A percentile compares a stretch with the other conserved stretches of the same genome.
These are phyloP conservation scores for Grammomys surdaster DNA, from an alignment of 2,113 vertebrate species.

Conservation along the genomic window DNA sequence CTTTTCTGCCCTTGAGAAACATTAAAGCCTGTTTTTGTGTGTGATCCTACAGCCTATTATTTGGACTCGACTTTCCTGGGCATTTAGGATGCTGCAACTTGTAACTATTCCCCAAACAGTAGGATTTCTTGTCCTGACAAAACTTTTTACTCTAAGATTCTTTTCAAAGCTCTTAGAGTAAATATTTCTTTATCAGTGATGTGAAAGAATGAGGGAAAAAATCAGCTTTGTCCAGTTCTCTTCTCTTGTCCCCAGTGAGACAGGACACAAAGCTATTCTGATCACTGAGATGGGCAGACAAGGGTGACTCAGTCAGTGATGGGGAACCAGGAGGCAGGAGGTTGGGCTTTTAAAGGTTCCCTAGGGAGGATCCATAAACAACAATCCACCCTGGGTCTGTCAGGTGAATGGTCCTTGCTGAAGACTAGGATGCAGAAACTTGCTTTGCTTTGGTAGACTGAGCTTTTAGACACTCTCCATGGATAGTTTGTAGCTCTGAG, in stretches of 20 bases:
- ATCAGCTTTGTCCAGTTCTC: background rate
- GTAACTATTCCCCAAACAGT: background rate
- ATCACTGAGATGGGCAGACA: background rate
- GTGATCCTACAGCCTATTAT: background rate
- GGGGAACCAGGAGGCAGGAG: background rate
- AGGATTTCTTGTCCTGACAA: slow-evolving; percentile 9
- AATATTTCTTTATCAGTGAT: background rate
- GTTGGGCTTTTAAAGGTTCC: background rate
- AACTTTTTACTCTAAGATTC: background rate
- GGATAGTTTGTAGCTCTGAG: background rate
- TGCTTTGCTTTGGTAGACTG: background rate
- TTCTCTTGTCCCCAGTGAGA: background rate
- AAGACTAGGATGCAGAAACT: background rate
- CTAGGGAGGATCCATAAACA: background rate
- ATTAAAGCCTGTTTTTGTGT: background rate
- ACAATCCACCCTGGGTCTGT: background rate
- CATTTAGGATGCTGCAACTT: background rate
- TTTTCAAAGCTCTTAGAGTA: background rate
- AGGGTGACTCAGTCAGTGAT: slow-evolving; percentile 35
- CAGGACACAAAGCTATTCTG: background rate
- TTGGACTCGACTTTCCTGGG: background rate
- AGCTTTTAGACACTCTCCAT: background rate
- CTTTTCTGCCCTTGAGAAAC: background rate
- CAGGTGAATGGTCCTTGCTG: background rate
- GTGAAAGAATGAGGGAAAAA: background rate